phyloP scores from a whole-genome alignment of 2,113 vertebrate species.

The Hylia prasina region DNA sequence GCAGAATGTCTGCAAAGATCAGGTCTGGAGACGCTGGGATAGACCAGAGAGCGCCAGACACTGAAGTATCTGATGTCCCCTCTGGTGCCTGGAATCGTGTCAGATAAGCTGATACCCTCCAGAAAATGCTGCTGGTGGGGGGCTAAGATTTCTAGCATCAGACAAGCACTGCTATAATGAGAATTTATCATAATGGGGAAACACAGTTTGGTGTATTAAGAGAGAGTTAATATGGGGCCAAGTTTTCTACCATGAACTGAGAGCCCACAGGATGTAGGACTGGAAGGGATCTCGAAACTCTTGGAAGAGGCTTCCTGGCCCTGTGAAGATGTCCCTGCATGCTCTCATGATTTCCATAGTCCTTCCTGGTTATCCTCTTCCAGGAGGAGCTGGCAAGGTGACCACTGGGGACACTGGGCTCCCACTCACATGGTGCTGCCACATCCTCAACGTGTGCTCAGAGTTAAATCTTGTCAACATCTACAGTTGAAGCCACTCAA shows the following conservation, averaged over 20 bases:
- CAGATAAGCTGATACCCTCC: neutral
- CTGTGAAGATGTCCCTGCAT: neutral
- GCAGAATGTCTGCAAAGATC: neutral
- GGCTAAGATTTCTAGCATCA: neutral
- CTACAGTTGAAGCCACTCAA: neutral
- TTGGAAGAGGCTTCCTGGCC: neutral
- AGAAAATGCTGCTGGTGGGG: neutral
- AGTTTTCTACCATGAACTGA: accelerated
- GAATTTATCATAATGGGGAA: neutral
- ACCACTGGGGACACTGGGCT: neutral
- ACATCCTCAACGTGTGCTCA: accelerated
- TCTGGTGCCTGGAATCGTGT: neutral
- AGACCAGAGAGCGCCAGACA: neutral
- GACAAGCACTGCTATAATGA: neutral
- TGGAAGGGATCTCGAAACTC: neutral
- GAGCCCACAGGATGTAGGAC: accelerated
- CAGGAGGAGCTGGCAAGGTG: neutral
- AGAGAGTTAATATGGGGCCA: neutral
- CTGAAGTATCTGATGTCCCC: neutral
- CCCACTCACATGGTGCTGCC: neutral
- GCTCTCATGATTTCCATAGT: accelerated
- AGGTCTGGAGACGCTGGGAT: neutral
- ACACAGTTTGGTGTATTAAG: neutral
- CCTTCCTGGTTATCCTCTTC: neutral
- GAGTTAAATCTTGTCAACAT: neutral